phyloP scores from a whole-genome alignment of 2,797 vertebrate species.

The Phrynocephalus forsythii region DNA sequence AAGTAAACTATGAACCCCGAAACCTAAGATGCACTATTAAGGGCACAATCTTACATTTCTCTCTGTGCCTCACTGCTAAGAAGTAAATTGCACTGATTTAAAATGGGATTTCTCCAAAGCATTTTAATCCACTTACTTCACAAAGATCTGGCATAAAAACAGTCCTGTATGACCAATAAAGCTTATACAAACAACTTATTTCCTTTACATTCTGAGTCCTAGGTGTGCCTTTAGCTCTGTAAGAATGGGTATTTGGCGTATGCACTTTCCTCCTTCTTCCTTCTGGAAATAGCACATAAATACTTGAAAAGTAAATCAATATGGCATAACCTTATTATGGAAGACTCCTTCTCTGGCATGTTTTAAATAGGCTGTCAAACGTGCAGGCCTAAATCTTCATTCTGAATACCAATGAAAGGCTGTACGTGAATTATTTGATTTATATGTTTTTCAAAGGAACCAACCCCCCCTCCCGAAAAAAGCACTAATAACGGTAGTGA shows the following conservation, averaged over 20 bases:
- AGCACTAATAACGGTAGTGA: constrained; percentile 10
- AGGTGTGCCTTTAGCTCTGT: constrained; percentile 1
- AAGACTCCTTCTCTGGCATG: constrained; percentile 53
- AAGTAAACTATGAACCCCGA: background rate
- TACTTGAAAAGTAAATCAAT: constrained; percentile 60
- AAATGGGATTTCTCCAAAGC: background rate
- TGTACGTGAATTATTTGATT: background rate
- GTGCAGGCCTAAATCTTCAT: constrained; percentile 48
- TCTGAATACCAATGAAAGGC: constrained; percentile 47
- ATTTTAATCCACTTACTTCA: background rate
- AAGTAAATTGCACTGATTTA: background rate
- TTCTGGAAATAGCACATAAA: constrained; percentile 60
- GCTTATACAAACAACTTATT: constrained; percentile 42
- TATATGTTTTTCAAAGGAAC: constrained; percentile 19
- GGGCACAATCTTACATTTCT: background rate
- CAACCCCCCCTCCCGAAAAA: background rate
- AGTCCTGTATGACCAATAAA: background rate
- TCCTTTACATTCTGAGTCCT: constrained; percentile 35
- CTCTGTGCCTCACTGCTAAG: background rate
- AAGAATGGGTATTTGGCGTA: constrained; percentile 18
- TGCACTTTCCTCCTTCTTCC: constrained; percentile 38
- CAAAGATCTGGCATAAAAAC: background rate
- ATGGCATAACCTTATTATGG: constrained; percentile 65
- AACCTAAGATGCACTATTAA: background rate
- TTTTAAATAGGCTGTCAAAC: constrained; percentile 66